Evolutionary conservation across 2,797 vertebrate genomes (phyloP).

Genomic region (Enteromius treurensis): DNA sequence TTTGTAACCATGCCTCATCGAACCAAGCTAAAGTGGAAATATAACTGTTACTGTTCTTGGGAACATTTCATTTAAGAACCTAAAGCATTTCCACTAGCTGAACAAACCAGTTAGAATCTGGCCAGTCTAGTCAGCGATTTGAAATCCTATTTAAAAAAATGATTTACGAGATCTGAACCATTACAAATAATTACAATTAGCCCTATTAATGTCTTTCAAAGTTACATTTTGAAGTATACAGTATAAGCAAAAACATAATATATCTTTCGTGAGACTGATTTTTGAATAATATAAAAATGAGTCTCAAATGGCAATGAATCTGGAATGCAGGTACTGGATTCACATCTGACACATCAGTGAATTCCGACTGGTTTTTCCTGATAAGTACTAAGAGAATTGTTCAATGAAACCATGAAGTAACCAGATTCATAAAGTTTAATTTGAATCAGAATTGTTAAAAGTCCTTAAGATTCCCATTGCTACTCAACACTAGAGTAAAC

Average conservation of each 20-base stretch:
- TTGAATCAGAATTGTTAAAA: neutral
- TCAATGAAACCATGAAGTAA: neutral
- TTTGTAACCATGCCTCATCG: neutral
- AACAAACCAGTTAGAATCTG: neutral
- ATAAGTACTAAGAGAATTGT: neutral
- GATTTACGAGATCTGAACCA: neutral
- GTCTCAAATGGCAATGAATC: neutral
- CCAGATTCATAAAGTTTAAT: neutral
- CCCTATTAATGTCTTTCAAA: neutral
- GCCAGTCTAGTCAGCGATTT: neutral
- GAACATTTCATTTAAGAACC: neutral
- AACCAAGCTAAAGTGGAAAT: neutral
- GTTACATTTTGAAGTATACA: neutral
- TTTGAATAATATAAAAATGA: constrained; percentile 1
- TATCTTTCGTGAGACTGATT: neutral
- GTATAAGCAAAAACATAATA: neutral
- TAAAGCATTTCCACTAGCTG: neutral
- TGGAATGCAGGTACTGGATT: neutral
- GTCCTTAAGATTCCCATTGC: neutral
- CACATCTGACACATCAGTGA: constrained; percentile 2
- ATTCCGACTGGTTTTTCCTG: neutral
- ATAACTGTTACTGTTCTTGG: neutral
- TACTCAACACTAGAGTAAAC: constrained; percentile 16
- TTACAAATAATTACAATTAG: neutral
- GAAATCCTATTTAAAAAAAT: neutral